Base-by-base conservation (phyloP, 2,888 invertebrate genomes). In the Lithophane semibrunnea region DNA sequence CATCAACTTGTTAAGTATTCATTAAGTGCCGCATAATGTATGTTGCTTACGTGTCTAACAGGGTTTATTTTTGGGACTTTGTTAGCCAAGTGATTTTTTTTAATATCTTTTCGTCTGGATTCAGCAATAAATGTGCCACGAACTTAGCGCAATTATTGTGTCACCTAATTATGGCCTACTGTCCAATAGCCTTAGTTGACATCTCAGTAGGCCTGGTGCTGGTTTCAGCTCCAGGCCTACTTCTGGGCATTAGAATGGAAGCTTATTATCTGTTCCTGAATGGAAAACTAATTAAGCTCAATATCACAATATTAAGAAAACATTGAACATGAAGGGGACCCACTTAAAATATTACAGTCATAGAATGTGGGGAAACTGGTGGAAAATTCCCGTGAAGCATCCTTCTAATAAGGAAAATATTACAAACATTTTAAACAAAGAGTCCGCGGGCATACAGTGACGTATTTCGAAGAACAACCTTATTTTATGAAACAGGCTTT, bases 1-100 rank as follows among this genome's bases (percentile, higher is more conserved):
- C 83, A 84, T 84, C 77, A 83, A 73, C 72, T 70, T 75, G 72
- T 84, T 81, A 81, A 58, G 81, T 84, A 84, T 84, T 83, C 77
- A 83, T 83, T 65, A 73, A 80, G 73, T 83, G 63, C 54, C 75
- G 77, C 77, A 83, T 83, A 74, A 77, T 83, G 71, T 83, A 73
- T 63, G 52, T 42, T 54, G 54, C 67, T 68, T 68, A 65, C 56
- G 37, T 66, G 24, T 69, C 29, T 61, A 54, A n/a, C 44, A 63
- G 24, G 16, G 61, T 52, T 76, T 42, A 60, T 49, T 52, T 60
- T 47, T 5, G 37, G n/a, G n/a, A 9, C 5, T n/a, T 47, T 52
- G 21, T 42, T 54, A 13, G n/a, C 9, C 18, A 37, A 56, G 12
- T 12, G 0, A 10, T 12, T 37, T 7, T 37, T 16, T 42, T 12